Evolutionary conservation across 2,113 vertebrate species (phyloP).

Genomic region (human): DNA sequence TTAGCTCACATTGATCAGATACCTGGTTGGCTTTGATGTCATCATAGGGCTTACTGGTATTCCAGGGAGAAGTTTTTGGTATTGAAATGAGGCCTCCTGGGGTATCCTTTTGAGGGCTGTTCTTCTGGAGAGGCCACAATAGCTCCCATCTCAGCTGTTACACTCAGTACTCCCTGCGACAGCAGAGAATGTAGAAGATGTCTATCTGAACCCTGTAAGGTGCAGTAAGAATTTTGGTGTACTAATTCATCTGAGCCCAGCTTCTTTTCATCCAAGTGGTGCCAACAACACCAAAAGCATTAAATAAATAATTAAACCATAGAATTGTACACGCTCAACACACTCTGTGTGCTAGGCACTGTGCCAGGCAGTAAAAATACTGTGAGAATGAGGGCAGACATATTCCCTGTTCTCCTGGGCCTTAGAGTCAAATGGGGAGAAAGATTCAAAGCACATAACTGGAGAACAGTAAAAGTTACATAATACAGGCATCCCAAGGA

Average conservation of each 20-base stretch:
- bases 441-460: not conserved
- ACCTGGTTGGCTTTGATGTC: not conserved
- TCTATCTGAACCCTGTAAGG: not conserved
- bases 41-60: not conserved
- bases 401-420: not conserved
- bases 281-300: not conserved
- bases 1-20: not conserved
- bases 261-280: not conserved
- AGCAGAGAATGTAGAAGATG: not conserved
- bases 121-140: not conserved
- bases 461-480: not conserved
- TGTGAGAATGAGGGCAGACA: not conserved
- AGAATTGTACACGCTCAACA: not conserved
- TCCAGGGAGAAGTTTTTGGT: not conserved
- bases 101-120: not conserved
- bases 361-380: not conserved
- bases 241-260: not conserved
- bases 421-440: not conserved
- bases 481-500: not conserved
- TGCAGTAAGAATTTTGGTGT: not conserved
- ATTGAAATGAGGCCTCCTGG: not conserved
- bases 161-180: not conserved
- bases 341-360: not conserved
- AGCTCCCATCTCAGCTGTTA: not conserved
- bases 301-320: slow-evolving; percentile 19